Evolutionary conservation across 2,797 vertebrate genomes (phyloP), one percentile per base, ranked within the genome.

Genomic region (Danio albolineatus): DNA sequence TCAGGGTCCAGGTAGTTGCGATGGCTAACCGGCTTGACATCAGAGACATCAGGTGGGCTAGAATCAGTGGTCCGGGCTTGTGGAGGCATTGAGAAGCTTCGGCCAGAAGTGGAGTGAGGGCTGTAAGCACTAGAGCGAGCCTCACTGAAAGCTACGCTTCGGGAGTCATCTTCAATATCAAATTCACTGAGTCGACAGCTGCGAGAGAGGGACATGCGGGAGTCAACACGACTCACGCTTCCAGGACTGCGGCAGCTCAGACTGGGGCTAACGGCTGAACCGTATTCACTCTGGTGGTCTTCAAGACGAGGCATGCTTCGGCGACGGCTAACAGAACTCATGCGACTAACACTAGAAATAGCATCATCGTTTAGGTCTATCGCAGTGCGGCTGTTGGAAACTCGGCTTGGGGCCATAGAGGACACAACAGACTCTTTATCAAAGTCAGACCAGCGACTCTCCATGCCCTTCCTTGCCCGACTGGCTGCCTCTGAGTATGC

Each of bases 1-100:
- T 97, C 96, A 0, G 97, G 97, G 89, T 99, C 97, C 0, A 99
- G 93, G 89, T 96, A 98, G 87, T 92, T 96, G 75, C 90, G 95
- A 61, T 95, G 96, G 66, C 92, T 90, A 51, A 91, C 93, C 0
- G 96, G 87, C 73, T 92, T 93, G 87, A 91, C 21, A 0, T 94
- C 88, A 0, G 89, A 76, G 48, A 85, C 59, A 4, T 91, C 88
- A 0, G 81, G 4, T 2, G 78, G 62, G 43, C 88, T 86, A 0
- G 92, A 87, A 1, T 94, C 93, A 0, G 94, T 88, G 2, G 92
- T 86, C 28, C 92, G 94, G 8, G 92, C 92, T 80, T 89, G 94
- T 0, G 96, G 93, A 1, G 97, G 97, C 90, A 99, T 94, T 0
- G 97, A 99, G 69, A 97, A 85, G 39, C 97, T 99, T 80, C 96